Base-by-base conservation (phyloP, 2,797 vertebrate species). In the Corythornis leucogaster region DNA sequence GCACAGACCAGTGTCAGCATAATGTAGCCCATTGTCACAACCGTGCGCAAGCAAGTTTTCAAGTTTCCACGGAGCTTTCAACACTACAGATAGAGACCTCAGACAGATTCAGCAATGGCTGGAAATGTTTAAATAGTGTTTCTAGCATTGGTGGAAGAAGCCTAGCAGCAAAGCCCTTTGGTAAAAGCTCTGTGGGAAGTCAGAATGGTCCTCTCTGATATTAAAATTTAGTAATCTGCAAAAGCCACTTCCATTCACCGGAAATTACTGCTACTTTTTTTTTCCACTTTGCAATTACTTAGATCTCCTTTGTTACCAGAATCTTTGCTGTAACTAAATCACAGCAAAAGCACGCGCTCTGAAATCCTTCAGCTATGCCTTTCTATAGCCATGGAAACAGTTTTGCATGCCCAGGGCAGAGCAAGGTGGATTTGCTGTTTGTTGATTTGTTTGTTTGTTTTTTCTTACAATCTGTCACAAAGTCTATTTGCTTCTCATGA, bases 351-450 rank as follows among this genome's bases (percentile, higher is more conserved):
- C 88, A 91, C 75, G 25, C 18, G 75, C 88, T 93, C 80, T 73
- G 64, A 92, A 90, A 94, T 78, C 54, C 43, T 71, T 86, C 61
- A 78, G 66, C 58, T 80, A 45, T 59, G 86, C 69, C 57, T 80
- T 90, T n/a, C 63, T 55, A 85, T n/a, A 94, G 73, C 93, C 90
- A 87, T 71, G 69, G 93, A 87, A 91, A 92, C 80, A 5, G 25
- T 55, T 85, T 75, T 66, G 62, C 79, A 21, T 18, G 35, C 28
- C 40, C 40, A 82, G 35, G 55, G 48, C 69, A 85, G 48, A n/a
- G 81, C 68, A n/a, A 85, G 69, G 81, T 75, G 62, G 50, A 71
- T 73, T 64, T 64, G 19, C 30, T 48, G 16, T 21, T 48, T 26
- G 26, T 40, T 40, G 38, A 40, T 40, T 40, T 14, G 16, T 24